Evolutionary conservation across 2,113 vertebrate genomes (phyloP).

Genomic region (Penelope pileata): DNA sequence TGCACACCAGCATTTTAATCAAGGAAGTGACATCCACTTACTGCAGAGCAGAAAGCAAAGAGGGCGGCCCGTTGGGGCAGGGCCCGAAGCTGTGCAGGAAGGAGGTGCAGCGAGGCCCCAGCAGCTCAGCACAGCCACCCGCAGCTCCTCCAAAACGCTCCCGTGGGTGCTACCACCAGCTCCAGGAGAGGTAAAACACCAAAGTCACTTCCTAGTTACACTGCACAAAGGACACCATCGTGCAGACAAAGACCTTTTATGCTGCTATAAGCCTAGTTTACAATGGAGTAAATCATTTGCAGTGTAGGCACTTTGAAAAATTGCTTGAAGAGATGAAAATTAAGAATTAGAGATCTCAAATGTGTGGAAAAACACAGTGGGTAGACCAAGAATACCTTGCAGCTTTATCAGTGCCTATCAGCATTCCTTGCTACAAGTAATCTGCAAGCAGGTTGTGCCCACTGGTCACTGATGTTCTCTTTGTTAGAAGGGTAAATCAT

Average conservation of each 20-base stretch:
- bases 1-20: conserved; percentile 27
- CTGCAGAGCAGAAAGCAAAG: conserved; percentile 47
- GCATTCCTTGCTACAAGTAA: background rate
- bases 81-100: background rate
- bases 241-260: background rate
- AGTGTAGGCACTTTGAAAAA: background rate
- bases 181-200: background rate
- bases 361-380: background rate
- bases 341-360: background rate
- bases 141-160: too few species aligned
- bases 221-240: background rate
- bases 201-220: background rate
- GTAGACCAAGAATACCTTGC: background rate
- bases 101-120: background rate
- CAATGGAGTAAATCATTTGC: background rate
- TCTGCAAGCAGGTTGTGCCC: background rate
- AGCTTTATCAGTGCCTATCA: background rate
- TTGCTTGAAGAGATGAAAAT: background rate
- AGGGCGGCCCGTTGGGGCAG: background rate
- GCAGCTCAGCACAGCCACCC: background rate
- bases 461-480: background rate
- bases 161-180: too few species aligned
- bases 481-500: background rate
- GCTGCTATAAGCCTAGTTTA: background rate
- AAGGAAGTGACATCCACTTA: conserved; percentile 58